A percentile compares a stretch with the other conserved stretches of the same genome.
phyloP scores from a whole-genome alignment of 1,140 invertebrate species.

The Eulimnadia texana region DNA sequence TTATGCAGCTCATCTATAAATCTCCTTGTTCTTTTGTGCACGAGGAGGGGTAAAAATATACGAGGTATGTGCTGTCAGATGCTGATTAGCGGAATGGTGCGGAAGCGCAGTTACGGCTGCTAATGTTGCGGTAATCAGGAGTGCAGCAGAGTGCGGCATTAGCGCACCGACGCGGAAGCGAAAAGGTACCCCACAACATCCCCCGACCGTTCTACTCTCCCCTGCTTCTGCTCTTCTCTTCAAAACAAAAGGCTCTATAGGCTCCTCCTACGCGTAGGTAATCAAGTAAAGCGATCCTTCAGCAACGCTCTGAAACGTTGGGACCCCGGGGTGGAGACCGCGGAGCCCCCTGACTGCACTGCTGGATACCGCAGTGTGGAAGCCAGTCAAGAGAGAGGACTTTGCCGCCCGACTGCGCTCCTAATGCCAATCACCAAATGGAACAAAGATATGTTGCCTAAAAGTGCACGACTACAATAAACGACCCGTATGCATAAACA shows the following conservation, averaged over 20 bases:
- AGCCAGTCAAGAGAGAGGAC: too few species aligned
- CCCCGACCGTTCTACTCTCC: not conserved
- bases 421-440: not conserved
- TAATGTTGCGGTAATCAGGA: slow-evolving; percentile 14
- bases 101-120: slow-evolving; percentile 1
- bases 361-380: too few species aligned
- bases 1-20: not conserved
- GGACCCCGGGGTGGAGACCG: too few species aligned
- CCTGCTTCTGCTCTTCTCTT: not conserved
- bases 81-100: not conserved
- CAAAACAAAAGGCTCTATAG: too few species aligned
- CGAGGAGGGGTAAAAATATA: not conserved
- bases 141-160: slow-evolving; percentile 1
- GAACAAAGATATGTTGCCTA: not conserved
- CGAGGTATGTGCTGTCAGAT: slow-evolving; percentile 1
- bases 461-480: not conserved
- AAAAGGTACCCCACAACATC: not conserved
- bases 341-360: too few species aligned
- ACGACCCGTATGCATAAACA: not conserved
- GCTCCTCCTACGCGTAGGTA: not conserved
- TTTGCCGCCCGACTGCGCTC: not conserved
- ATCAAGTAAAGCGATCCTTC: not conserved
- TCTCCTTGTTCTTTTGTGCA: not conserved
- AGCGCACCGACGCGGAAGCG: not conserved
- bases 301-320: too few species aligned